Evolutionary conservation across 2,797 vertebrate species (phyloP).

Genomic region (Neopelma chrysocephalum): DNA sequence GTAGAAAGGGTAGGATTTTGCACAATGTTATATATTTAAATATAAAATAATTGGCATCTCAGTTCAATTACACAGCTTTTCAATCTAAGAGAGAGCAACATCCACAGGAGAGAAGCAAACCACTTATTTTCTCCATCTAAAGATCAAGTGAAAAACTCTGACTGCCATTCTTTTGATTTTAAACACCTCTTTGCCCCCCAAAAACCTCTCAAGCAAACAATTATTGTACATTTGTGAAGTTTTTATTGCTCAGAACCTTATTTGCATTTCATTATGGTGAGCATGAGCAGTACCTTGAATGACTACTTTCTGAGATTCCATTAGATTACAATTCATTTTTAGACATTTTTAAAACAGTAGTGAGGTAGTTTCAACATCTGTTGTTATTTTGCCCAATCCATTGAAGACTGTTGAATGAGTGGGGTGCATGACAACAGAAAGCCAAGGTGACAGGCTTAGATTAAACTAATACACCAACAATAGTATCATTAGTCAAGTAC

Average conservation of each 20-base stretch:
- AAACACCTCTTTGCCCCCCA: not conserved
- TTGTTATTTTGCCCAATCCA: not conserved
- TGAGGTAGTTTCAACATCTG: constrained; percentile 9
- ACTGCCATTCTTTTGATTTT: not conserved
- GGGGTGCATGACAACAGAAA: constrained; percentile 18
- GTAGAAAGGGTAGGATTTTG: not conserved
- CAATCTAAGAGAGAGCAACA: not conserved
- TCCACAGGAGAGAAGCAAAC: not conserved
- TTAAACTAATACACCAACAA: constrained; percentile 55
- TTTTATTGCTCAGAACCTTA: not conserved
- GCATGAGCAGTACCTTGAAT: not conserved
- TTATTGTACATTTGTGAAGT: not conserved
- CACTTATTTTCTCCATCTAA: constrained; percentile 15
- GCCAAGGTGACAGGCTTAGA: constrained; percentile 49
- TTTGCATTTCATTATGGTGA: not conserved
- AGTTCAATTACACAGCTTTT: constrained; percentile 1
- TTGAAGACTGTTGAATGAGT: constrained; percentile 29
- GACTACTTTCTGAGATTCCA: not conserved
- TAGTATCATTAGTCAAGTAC: constrained; percentile 64
- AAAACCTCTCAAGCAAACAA: not conserved
- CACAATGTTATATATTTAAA: not conserved
- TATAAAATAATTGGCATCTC: constrained; percentile 33
- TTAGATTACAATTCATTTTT: not conserved
- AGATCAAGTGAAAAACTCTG: not conserved
- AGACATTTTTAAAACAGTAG: constrained; percentile 6